These are phyloP conservation scores for Papilio polyxenes DNA, from an alignment of 1,140 invertebrate species.

Conservation along the genomic window DNA sequence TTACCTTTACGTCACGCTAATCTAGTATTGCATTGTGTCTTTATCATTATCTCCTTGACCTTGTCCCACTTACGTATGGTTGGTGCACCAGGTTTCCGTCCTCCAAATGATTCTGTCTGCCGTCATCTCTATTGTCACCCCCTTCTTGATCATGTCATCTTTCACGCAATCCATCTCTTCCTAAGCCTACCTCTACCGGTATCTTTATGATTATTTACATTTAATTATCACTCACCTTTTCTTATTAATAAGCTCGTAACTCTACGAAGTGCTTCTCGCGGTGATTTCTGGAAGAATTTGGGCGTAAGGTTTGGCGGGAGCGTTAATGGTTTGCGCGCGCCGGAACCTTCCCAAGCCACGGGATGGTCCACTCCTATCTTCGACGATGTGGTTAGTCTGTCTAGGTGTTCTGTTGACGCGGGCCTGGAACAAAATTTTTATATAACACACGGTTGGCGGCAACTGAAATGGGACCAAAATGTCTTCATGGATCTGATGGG, in stretches of 20 bases:
- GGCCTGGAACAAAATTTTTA: conserved; percentile 78
- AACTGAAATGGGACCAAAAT: neutral
- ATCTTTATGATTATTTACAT: too few relatives aligned
- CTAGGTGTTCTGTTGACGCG: conserved; percentile 91
- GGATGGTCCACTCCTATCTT: conserved; percentile 74
- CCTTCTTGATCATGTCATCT: too few relatives aligned
- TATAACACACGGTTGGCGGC: neutral
- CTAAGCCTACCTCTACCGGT: too few relatives aligned
- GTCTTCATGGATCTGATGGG: too few relatives aligned
- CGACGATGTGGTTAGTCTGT: conserved; percentile 83
- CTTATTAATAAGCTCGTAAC: conserved; percentile 93
- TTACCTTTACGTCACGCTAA: too few relatives aligned
- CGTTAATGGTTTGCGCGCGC: conserved; percentile 87
- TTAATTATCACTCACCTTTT: conserved; percentile 83
- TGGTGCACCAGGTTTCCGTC: too few relatives aligned
- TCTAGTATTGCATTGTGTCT: too few relatives aligned
- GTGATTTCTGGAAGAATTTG: conserved; percentile 92
- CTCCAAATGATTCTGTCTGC: too few relatives aligned
- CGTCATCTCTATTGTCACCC: too few relatives aligned
- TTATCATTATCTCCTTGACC: too few relatives aligned
- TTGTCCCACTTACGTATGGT: too few relatives aligned
- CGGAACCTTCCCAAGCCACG: conserved; percentile 80
- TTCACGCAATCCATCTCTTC: too few relatives aligned
- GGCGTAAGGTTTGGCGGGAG: conserved; percentile 91
- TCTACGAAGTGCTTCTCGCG: conserved; percentile 89